phyloP scores from a whole-genome alignment of 2,797 vertebrate species.

The Buceros bicornis region DNA sequence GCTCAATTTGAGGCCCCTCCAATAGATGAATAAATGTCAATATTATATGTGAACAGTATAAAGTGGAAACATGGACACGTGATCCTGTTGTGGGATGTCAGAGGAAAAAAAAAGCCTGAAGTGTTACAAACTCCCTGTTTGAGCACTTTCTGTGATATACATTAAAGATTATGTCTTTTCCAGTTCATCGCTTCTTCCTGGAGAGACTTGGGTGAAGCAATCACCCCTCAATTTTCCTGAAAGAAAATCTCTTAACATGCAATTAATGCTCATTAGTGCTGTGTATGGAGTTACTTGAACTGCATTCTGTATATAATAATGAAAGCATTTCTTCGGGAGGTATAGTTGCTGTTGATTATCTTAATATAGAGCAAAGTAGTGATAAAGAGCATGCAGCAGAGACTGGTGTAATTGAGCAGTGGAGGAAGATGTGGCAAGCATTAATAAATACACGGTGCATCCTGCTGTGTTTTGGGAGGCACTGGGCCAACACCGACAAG shows the following conservation, averaged over 20 bases:
- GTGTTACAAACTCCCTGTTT: background rate
- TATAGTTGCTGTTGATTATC: background rate
- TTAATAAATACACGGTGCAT: background rate
- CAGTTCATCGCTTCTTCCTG: background rate
- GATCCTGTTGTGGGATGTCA: background rate
- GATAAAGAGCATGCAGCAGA: background rate
- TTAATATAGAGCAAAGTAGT: background rate
- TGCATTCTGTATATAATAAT: background rate
- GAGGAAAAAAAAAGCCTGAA: background rate
- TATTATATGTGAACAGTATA: background rate
- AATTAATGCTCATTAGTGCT: background rate
- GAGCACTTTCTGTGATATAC: background rate
- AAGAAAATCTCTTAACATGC: background rate
- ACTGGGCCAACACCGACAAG: background rate
- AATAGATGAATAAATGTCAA: background rate
- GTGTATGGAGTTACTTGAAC: background rate
- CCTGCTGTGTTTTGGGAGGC: background rate
- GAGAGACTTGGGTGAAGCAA: background rate
- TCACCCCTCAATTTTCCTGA: background rate
- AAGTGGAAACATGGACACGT: rapidly evolving
- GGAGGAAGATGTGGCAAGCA: background rate
- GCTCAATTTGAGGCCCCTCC: background rate
- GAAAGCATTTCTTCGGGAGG: background rate
- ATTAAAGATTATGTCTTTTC: background rate
- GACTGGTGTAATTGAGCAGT: background rate